Base-by-base conservation (phyloP, 2,888 invertebrate genomes). In the Heteromyza rotundicornis region DNA sequence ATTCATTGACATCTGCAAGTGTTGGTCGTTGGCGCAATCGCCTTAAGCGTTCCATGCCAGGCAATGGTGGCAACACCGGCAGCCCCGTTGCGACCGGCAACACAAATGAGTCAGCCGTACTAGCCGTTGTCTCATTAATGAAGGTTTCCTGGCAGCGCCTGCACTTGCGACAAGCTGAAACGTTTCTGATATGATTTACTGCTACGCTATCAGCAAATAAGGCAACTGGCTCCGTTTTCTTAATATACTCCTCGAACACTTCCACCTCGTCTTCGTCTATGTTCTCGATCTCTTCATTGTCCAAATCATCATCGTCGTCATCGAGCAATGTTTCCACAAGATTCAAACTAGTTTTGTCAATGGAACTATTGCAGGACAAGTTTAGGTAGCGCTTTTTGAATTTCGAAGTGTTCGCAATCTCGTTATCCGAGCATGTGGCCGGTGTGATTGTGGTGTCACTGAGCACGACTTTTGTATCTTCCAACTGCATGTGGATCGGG, bases 271-370 rank as follows among this genome's bases (percentile, higher is more conserved):
- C 24, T 35, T 24, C 16, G 10, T 54, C 24, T n/a, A 2, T 14
- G 16, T 52, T 27, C 7, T 36, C 27, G 2, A 5, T 22, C 20
- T 16, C 22, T 49, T 56, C 55, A 7, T 23, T 22, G 7, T 47
- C 40, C 1, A 58, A 23, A 2, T 23, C 44, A 3, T 58, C 63
- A 16, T 64, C 64, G 22, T 64, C 67, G 14, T 69, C 74, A 40
- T 73, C 69, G 22, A 68, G 60, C 52, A 74, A 60, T 20, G 71
- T 70, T 12, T 70, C 69, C 2, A 79, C 77, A 52, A 79, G 62
- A 57, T 71, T 76, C 5, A 78, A 65, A 10, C 67, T 67, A 1
- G 68, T 73, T 19, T 74, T 44, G 59, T 72, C 66, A 59, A 69
- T 66, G 7, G 54, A 22, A 56, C 59, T 63, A 12, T 59, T 51